Percentiles rank a stretch among this genome's conserved stretches.
These are phyloP conservation scores for Coregonus ussuriensis DNA, from an alignment of 2,797 vertebrate species.

Conservation along the genomic window DNA sequence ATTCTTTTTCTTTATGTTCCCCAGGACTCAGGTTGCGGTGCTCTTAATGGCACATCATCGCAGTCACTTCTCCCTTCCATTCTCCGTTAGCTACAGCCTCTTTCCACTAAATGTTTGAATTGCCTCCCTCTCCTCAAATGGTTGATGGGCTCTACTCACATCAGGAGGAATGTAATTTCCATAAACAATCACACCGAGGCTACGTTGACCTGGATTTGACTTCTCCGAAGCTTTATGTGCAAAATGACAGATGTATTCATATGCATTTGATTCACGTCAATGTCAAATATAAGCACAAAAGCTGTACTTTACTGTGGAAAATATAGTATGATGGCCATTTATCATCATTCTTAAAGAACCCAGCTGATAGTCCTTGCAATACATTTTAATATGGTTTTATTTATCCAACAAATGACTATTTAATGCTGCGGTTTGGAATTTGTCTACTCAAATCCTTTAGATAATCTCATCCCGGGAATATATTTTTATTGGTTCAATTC, in stretches of 20 bases:
- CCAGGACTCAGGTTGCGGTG: constrained; percentile 62
- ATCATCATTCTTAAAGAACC: not conserved
- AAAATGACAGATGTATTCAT: constrained; percentile 68
- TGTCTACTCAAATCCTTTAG: not conserved
- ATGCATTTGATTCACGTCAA: constrained; percentile 54
- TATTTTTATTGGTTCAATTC: not conserved
- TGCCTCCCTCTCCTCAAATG: constrained; percentile 32
- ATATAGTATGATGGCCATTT: not conserved
- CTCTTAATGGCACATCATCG: constrained; percentile 61
- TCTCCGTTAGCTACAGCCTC: constrained; percentile 46
- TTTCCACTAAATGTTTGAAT: constrained; percentile 1
- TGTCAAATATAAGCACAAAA: not conserved
- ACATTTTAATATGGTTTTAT: not conserved
- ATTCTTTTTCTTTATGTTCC: constrained; percentile 44
- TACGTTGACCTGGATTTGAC: constrained; percentile 78
- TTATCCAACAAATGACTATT: not conserved
- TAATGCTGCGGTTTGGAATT: not conserved
- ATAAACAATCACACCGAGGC: constrained; percentile 72
- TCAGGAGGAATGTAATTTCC: constrained; percentile 71
- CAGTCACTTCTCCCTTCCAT: constrained; percentile 42
- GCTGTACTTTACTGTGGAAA: not conserved
- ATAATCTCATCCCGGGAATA: not conserved
- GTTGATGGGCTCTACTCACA: constrained; percentile 63
- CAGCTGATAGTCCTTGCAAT: not conserved
- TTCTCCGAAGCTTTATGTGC: constrained; percentile 60